Conservation (phyloP, 2,888 invertebrate species). For the Zygogramma bicolorata region DNA sequence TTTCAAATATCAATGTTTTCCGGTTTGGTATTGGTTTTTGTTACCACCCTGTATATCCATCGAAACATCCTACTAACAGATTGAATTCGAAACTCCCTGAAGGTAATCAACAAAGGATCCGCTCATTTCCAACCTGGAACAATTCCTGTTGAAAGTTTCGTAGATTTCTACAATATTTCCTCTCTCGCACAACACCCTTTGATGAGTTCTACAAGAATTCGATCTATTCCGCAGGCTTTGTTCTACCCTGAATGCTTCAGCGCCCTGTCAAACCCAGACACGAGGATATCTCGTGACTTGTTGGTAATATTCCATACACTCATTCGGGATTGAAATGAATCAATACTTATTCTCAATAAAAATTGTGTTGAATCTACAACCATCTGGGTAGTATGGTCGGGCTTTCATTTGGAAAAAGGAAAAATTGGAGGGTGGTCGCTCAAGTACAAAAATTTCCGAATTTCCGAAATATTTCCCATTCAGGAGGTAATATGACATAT, state of each 20-base stretch:
- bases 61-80: not conserved
- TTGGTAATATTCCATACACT: not conserved
- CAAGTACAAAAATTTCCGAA: no score
- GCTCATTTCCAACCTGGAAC: not conserved
- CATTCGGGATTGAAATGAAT: not conserved
- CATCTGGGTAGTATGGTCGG: no score
- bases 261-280: not conserved
- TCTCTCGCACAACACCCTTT: not conserved
- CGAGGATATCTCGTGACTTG: not conserved
- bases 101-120: not conserved
- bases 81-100: not conserved
- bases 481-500: no score
- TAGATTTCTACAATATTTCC: not conserved
- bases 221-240: not conserved
- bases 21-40: no score
- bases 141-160: not conserved
- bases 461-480: no score
- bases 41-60: not conserved
- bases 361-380: no score
- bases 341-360: no score
- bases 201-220: not conserved
- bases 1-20: not conserved
- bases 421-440: no score
- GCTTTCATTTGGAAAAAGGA: no score
- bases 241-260: not conserved